A percentile compares a stretch with the other conserved stretches of the same genome.
phyloP scores from a whole-genome alignment of 2,113 vertebrate species.

The Lipophrys pholis region DNA sequence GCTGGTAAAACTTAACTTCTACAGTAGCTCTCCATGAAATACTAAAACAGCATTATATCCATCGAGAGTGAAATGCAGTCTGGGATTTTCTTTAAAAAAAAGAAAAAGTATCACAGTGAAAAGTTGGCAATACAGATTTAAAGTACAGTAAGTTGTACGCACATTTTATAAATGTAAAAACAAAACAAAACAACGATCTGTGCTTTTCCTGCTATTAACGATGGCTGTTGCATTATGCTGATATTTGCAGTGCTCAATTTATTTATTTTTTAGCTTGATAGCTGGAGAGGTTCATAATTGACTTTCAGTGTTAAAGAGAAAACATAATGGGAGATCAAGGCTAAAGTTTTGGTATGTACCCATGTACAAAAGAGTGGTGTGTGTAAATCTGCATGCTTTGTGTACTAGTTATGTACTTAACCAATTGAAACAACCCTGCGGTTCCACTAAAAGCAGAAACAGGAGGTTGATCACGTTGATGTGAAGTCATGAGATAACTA shows the following conservation, averaged over 20 bases:
- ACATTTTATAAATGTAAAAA: neutral
- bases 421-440: neutral
- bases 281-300: no score
- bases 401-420: neutral
- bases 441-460: neutral
- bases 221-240: neutral
- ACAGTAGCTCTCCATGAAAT: no score
- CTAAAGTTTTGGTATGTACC: neutral
- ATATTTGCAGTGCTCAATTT: neutral
- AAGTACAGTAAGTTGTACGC: neutral
- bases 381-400: neutral
- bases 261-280: no score
- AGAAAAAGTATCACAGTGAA: no score
- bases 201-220: neutral
- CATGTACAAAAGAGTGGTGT: neutral
- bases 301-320: no score
- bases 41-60: no score
- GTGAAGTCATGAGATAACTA: conserved; percentile 15
- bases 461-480: neutral
- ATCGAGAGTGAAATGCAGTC: no score
- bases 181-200: neutral
- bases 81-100: no score
- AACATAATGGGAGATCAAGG: no score
- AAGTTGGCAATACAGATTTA: neutral
- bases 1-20: no score